A percentile compares a stretch with the other conserved stretches of the same genome.
phyloP scores from a whole-genome alignment of 2,888 invertebrate genomes.

The Allygus modestus region DNA sequence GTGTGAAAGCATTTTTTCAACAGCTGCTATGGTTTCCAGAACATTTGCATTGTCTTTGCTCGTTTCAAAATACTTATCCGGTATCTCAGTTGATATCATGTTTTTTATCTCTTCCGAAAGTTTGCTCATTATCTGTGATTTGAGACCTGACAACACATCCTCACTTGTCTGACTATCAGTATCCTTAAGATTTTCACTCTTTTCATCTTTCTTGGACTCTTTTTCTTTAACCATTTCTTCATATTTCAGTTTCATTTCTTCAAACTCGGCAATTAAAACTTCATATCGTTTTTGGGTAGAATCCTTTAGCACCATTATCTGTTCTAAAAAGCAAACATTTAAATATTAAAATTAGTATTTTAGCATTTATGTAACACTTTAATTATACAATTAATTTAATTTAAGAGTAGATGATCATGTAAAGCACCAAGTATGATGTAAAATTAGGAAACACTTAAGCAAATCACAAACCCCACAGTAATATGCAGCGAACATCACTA shows the following conservation, averaged over 20 bases:
- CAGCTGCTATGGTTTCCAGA: conserved; percentile 37
- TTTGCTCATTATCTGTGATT: not conserved
- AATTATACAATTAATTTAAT: too few relatives aligned
- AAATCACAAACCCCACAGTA: too few relatives aligned
- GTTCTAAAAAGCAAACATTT: conserved; percentile 71
- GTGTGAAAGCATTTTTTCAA: conserved; percentile 57
- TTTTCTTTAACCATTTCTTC: conserved; percentile 71
- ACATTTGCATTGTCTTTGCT: conserved; percentile 45
- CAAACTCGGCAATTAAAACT: conserved; percentile 78
- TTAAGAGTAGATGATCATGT: too few relatives aligned
- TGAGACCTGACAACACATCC: conserved; percentile 16
- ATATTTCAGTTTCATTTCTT: conserved; percentile 73
- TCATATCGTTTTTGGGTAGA: conserved; percentile 77
- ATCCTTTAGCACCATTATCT: conserved; percentile 74
- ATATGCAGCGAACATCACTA: too few relatives aligned
- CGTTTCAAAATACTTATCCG: conserved; percentile 60
- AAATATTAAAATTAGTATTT: not conserved
- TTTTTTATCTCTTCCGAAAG: conserved; percentile 52
- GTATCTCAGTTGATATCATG: conserved; percentile 59
- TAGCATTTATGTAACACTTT: conserved; percentile 4
- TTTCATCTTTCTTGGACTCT: conserved; percentile 57
- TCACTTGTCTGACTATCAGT: conserved; percentile 15
- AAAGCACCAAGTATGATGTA: not conserved
- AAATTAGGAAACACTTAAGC: too few relatives aligned
- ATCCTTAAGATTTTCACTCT: conserved; percentile 4